These are phyloP conservation scores for Sebastes hopkinsi DNA, from an alignment of 2,797 vertebrate genomes.

Conservation along the genomic window DNA sequence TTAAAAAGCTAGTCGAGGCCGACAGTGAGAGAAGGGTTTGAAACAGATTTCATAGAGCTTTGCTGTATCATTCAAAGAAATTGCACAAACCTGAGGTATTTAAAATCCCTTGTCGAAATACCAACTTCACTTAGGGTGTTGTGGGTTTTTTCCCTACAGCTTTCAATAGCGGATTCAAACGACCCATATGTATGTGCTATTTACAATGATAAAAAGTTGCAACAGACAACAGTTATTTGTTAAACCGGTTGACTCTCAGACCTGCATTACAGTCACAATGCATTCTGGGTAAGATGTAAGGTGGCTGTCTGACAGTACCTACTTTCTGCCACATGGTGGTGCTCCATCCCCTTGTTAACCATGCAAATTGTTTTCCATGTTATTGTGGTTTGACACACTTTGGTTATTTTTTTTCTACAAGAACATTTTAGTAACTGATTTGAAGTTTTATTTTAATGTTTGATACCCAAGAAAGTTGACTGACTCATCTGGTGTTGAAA, in stretches of 20 bases:
- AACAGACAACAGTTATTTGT: too few relatives aligned
- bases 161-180: accelerated
- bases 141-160: too few relatives aligned
- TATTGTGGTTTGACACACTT: background rate
- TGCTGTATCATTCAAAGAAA: too few relatives aligned
- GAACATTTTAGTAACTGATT: background rate
- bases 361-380: background rate
- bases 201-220: background rate
- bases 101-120: accelerated
- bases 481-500: background rate
- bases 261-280: too few relatives aligned
- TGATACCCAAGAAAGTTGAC: background rate
- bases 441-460: background rate
- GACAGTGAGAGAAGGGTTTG: constrained; percentile 56
- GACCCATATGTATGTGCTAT: too few relatives aligned
- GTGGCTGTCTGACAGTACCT: background rate
- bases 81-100: too few relatives aligned
- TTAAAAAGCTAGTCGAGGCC: constrained; percentile 54
- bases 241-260: background rate
- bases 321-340: background rate
- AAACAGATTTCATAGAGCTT: constrained; percentile 41
- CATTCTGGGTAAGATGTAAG: too few relatives aligned
- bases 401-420: background rate
- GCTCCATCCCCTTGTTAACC: background rate
- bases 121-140: background rate